Percentiles rank a stretch among this genome's conserved stretches.
phyloP scores from a whole-genome alignment of 2,888 invertebrate species.

The Drosophila kanekoi region DNA sequence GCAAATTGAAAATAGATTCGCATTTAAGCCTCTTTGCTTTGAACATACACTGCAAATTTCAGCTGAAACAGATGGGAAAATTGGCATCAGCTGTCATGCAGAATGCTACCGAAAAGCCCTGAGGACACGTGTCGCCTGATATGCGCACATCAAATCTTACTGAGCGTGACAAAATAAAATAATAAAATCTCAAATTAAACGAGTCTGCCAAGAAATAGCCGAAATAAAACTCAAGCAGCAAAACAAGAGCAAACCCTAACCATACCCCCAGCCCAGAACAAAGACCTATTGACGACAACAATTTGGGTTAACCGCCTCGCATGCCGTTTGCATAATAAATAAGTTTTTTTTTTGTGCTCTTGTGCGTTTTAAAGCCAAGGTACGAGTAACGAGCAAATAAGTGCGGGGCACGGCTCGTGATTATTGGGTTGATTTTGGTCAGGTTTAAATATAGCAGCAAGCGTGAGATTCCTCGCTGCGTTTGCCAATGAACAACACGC shows the following conservation, averaged over 20 bases:
- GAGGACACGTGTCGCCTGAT: conserved; percentile 18
- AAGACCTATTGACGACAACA: conserved; percentile 73
- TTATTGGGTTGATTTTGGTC: conserved; percentile 66
- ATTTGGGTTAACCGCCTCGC: conserved; percentile 76
- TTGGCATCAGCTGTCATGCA: neutral
- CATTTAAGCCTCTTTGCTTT: conserved; percentile 5
- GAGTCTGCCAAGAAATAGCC: conserved; percentile 36
- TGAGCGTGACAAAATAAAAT: conserved; percentile 42
- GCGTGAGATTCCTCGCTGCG: conserved; percentile 29
- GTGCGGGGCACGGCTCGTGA: conserved; percentile 53
- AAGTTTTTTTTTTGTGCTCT: conserved; percentile 22
- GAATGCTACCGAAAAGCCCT: neutral
- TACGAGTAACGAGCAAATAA: conserved; percentile 69
- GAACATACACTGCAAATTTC: conserved; percentile 5
- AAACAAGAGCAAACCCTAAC: conserved; percentile 17
- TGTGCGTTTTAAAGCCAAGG: conserved; percentile 23
- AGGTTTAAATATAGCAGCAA: conserved; percentile 53
- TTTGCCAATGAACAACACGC: conserved; percentile 29
- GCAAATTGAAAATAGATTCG: conserved; percentile 9
- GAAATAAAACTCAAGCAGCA: conserved; percentile 51
- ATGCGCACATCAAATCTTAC: conserved; percentile 28
- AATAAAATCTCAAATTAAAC: conserved; percentile 67
- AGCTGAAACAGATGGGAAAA: neutral
- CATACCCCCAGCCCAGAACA: conserved; percentile 11
- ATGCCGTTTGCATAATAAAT: conserved; percentile 79